A percentile compares a stretch with the other conserved stretches of the same genome.
These are phyloP conservation scores for Heliconius himera DNA, from an alignment of 1,140 invertebrate species.

Conservation along the genomic window DNA sequence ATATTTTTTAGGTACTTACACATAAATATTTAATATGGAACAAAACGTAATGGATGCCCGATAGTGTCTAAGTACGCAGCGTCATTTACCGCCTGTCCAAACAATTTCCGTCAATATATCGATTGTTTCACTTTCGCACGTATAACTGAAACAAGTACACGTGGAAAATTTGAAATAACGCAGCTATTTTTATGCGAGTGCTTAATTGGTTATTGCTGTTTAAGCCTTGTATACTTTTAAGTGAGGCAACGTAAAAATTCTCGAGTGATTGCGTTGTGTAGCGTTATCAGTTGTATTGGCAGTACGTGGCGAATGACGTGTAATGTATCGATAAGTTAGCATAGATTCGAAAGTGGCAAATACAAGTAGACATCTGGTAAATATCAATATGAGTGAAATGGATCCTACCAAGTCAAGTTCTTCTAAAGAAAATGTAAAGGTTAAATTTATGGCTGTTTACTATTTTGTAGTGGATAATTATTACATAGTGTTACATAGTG, in stretches of 20 bases:
- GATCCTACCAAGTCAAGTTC: constrained; percentile 47
- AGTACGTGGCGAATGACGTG: constrained; percentile 71
- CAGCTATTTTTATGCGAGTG: constrained; percentile 49
- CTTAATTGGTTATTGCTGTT: constrained; percentile 16
- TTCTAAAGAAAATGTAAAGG: constrained; percentile 44
- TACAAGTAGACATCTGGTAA: constrained; percentile 37
- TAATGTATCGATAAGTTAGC: constrained; percentile 40
- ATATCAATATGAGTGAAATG: constrained; percentile 55
- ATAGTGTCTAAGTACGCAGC: neutral
- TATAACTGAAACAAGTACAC: constrained; percentile 46
- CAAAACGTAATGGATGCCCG: neutral
- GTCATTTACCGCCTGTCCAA: constrained; percentile 48
- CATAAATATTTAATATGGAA: neutral
- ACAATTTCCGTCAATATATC: constrained; percentile 59
- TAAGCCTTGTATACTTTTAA: constrained; percentile 45
- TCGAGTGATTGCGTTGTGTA: constrained; percentile 47
- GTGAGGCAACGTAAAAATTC: constrained; percentile 45
- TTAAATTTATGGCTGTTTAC: constrained; percentile 11
- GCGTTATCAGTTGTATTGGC: constrained; percentile 59
- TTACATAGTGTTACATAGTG: constrained; percentile 1
- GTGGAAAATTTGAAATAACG: constrained; percentile 47
- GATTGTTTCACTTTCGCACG: constrained; percentile 61
- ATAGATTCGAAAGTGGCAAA: constrained; percentile 36
- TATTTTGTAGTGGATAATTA: neutral
- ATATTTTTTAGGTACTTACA: neutral